Percentiles rank a stretch among this genome's conserved stretches.
phyloP scores from a whole-genome alignment of 2,888 invertebrate genomes.

The Cantharis lateralis region DNA sequence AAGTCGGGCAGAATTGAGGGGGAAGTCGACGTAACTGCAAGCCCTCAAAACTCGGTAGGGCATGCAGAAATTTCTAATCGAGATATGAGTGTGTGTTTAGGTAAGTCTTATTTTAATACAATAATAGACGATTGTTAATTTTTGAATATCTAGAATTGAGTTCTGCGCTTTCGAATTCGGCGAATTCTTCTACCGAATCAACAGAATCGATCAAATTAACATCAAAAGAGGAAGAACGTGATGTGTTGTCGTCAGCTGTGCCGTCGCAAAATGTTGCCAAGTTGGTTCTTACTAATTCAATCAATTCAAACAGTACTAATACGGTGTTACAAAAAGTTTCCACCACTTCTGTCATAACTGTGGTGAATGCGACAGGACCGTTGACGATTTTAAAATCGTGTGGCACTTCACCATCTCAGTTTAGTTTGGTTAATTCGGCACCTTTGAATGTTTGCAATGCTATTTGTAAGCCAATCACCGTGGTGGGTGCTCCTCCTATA shows the following conservation, averaged over 20 bases:
- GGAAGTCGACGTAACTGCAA: constrained; percentile 49
- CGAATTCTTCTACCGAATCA: constrained; percentile 35
- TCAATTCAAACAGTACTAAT: constrained; percentile 25
- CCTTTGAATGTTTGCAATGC: constrained; percentile 48
- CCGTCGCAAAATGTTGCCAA: constrained; percentile 33
- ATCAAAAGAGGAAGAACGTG: constrained; percentile 1
- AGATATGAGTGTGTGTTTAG: constrained; percentile 54
- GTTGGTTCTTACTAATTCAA: constrained; percentile 37
- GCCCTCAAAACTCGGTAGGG: constrained; percentile 35
- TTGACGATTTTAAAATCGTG: constrained; percentile 52
- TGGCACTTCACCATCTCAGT: constrained; percentile 48
- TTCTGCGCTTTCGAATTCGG: constrained; percentile 46
- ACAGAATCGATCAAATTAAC: constrained; percentile 22
- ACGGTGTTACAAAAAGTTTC: constrained; percentile 45
- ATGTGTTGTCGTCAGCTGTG: constrained; percentile 6
- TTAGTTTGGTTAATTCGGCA: constrained; percentile 51
- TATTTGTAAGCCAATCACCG: constrained; percentile 49
- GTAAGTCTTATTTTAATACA: constrained; percentile 33
- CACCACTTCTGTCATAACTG: constrained; percentile 52
- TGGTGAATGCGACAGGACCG: constrained; percentile 51
- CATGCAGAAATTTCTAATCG: constrained; percentile 36
- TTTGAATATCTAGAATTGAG: constrained; percentile 37
- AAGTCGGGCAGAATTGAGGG: constrained; percentile 38
- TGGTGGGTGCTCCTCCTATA: constrained; percentile 52
- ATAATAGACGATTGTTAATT: background rate